Evolutionary conservation across 2,113 vertebrate species (phyloP), one percentile per base, ranked within the genome.

Genomic region (Sinosuthora webbiana): DNA sequence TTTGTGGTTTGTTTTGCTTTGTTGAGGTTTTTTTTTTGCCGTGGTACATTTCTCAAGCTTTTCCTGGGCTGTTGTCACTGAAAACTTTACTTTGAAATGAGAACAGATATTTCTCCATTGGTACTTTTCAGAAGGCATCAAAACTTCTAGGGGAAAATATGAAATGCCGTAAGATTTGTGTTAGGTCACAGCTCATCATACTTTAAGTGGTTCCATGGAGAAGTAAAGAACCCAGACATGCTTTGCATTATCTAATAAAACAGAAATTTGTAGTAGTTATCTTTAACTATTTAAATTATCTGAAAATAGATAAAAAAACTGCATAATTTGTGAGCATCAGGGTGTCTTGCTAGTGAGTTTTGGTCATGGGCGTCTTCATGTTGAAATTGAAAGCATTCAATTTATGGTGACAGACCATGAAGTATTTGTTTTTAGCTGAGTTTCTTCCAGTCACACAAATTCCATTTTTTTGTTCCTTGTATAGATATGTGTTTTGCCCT

Each of bases 351-450:
- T 87, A 21, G 31, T 39, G 53, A 79, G 15, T 87, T 76, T 79
- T 83, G 21, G 5, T 83, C 12, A 4, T 56, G 23, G 5, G 6
- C 0, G 0, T 6, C 27, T 69, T 64, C 68, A 7, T 78, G 11
- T 42, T 33, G 24, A 35, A 86, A 39, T 39, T 39, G 35, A 81
- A 63, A 2, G 0, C 12, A 28, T 73, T 56, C 10, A 4, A 39
- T 82, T 85, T 44, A 27, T 62, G 41, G 37, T 64, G 47, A 25
- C 15, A 3, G 4, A 60, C 41, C 21, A 25, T 10, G 2, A 42
- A 83, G 5, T 50, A 22, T 52, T 85, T 74, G 6, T 42, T 70
- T 69, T 33, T 44, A 55, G 23, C 37, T 27, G 10, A 30, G 8
- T 42, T 89, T 74, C 18, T 78, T 55, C 11, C 3, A 15, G 28